A percentile compares a stretch with the other conserved stretches of the same genome.
Conservation (phyloP, 2,888 invertebrate genomes). For the Dicranocentrus wangi region DNA sequence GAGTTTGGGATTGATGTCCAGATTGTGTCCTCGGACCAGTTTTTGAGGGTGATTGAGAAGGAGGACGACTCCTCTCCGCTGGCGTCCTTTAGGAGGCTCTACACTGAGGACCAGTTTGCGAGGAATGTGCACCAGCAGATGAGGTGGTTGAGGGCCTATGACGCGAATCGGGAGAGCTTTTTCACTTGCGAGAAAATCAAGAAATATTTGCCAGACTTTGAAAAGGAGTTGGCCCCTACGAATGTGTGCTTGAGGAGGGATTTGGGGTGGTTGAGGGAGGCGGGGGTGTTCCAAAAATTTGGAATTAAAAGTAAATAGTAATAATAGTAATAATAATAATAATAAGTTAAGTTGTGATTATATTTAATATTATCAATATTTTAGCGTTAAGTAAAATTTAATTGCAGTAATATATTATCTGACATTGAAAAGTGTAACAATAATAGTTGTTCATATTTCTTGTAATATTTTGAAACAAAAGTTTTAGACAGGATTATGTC, state of each 20-base stretch:
- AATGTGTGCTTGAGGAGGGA: not conserved
- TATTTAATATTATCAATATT: too few relatives aligned
- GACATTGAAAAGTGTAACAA: too few relatives aligned
- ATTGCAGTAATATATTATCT: too few relatives aligned
- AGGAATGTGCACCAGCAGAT: not conserved
- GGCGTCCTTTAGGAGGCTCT: not conserved
- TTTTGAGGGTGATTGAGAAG: not conserved
- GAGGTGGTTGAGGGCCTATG: not conserved
- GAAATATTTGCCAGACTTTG: not conserved
- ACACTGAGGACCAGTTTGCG: not conserved
- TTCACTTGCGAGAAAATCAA: not conserved
- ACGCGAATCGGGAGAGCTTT: not conserved
- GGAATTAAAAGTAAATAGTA: not conserved
- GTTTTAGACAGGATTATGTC: too few relatives aligned
- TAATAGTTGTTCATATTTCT: too few relatives aligned
- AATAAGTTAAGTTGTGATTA: too few relatives aligned
- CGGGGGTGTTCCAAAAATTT: not conserved
- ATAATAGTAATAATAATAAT: too few relatives aligned
- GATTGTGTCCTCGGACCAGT: not conserved
- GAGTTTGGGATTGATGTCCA: conserved; percentile 6
- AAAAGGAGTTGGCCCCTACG: not conserved
- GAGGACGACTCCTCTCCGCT: not conserved
- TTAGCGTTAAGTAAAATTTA: too few relatives aligned
- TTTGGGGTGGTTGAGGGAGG: not conserved
- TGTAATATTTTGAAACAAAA: too few relatives aligned